phyloP scores from a whole-genome alignment of 2,797 vertebrate genomes.

The Helicolenus hilgendorfi region DNA sequence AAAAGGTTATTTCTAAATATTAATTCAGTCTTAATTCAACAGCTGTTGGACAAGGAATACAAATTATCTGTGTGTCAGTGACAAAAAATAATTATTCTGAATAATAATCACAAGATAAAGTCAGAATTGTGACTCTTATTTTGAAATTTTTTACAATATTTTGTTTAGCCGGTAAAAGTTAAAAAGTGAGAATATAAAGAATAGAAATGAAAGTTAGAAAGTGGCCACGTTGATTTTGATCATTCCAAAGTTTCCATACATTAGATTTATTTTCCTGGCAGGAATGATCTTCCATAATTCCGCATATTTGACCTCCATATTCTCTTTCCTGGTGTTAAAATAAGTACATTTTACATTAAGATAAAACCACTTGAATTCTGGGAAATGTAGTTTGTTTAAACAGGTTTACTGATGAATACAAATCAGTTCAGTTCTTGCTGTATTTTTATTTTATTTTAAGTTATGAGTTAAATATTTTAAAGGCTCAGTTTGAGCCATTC shows the following conservation, averaged over 20 bases:
- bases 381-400: constrained; percentile 11
- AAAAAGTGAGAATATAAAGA: background rate
- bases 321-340: constrained; percentile 13
- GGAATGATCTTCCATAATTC: constrained; percentile 19
- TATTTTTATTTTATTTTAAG: constrained; percentile 49
- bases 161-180: background rate
- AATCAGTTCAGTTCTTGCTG: constrained; percentile 29
- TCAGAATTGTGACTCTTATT: background rate
- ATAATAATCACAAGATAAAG: background rate
- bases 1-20: background rate
- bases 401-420: background rate
- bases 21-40: constrained; percentile 10
- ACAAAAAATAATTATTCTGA: background rate
- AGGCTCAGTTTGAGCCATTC: constrained; percentile 30
- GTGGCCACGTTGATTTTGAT: background rate
- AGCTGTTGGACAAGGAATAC: background rate
- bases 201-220: background rate
- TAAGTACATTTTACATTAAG: background rate
- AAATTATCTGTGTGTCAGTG: background rate
- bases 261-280: background rate
- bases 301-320: background rate
- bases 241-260: constrained; percentile 2
- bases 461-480: constrained; percentile 42
- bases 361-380: constrained; percentile 40
- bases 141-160: background rate